phyloP scores from a whole-genome alignment of 2,888 invertebrate species.

The Bursaphelenchus okinawaensis region DNA sequence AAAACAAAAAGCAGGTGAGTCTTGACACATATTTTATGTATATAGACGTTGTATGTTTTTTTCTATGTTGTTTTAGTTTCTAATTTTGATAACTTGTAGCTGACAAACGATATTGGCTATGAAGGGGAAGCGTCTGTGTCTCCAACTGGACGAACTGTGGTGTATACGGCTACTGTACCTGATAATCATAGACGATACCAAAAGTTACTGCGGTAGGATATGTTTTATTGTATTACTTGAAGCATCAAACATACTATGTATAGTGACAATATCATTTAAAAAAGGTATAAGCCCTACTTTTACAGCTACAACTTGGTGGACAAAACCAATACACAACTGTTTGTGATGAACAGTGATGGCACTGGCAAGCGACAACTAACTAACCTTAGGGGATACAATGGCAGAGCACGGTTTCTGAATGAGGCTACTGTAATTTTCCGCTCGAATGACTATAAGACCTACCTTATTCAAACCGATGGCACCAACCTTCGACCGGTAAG shows the following conservation, averaged over 20 bases:
- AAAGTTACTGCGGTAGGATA: constrained; percentile 2
- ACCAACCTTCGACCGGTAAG: not conserved
- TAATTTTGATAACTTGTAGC: not conserved
- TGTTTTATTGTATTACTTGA: too few species aligned
- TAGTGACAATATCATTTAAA: too few species aligned
- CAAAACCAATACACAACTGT: constrained; percentile 20
- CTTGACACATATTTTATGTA: too few species aligned
- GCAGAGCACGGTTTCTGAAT: not conserved
- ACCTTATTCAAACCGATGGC: not conserved
- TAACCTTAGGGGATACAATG: not conserved
- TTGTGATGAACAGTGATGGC: constrained; percentile 19
- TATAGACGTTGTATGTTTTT: too few species aligned
- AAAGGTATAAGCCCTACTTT: too few species aligned
- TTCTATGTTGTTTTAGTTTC: too few species aligned
- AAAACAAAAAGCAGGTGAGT: constrained; percentile 16
- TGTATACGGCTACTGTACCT: constrained; percentile 20
- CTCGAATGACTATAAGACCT: constrained; percentile 16
- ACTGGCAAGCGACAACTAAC: constrained; percentile 15
- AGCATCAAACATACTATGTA: too few species aligned
- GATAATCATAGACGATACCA: constrained; percentile 16
- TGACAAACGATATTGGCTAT: constrained; percentile 23
- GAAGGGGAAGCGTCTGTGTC: constrained; percentile 26
- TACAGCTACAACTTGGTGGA: constrained; percentile 22
- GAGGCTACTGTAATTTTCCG: constrained; percentile 8
- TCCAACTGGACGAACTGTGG: constrained; percentile 22